Evolutionary conservation across 2,888 invertebrate genomes (phyloP), one percentile per base, ranked within the genome.

Genomic region (Galerucella pusilla): DNA sequence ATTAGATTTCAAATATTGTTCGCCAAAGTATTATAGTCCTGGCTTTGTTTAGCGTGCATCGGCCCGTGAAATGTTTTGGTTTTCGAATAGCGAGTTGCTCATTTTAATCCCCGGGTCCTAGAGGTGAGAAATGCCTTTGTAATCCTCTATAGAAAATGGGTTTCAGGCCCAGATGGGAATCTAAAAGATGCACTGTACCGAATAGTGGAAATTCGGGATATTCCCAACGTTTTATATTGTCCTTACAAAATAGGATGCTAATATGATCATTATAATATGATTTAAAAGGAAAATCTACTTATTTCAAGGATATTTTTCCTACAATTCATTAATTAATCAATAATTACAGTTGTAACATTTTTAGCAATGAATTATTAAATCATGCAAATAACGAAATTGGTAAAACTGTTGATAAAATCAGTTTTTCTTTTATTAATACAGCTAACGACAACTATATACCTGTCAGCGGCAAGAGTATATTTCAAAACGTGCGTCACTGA

Each of bases 111-210:
- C 80, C 75, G 78, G 20, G 20, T 80, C 78, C 75, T 65, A 77
- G 75, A 81, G 82, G 82, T 81, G 82, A 80, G 82, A 82, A 82
- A 78, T 73, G 79, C 78, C 74, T 77, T 74, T 54, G 72, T 81
- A 80, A 81, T 80, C 79, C 76, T 75, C 77, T 64, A 75, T 76
- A 79, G 79, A 78, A 79, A 78, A 80, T 75, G 64, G 64, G 11
- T 42, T 20, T 46, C 20, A 16, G 20, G 20, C 46, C 46, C 64
- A 65, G 64, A 65, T 65, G 64, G 45, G 46, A 49, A 65, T 65
- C 64, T 16, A 65, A 65, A 65, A 57, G 57, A 20, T 57, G 57
- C 57, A 20, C 20, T 20, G 9, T 57, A 57, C 20, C 57, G 57
- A 57, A 57, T 57, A 57, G 57, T 57, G 57, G 20, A 57, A 57